A percentile compares a stretch with the other conserved stretches of the same genome.
phyloP scores from a whole-genome alignment of 2,888 invertebrate species.

The Aspidiotus destructor region DNA sequence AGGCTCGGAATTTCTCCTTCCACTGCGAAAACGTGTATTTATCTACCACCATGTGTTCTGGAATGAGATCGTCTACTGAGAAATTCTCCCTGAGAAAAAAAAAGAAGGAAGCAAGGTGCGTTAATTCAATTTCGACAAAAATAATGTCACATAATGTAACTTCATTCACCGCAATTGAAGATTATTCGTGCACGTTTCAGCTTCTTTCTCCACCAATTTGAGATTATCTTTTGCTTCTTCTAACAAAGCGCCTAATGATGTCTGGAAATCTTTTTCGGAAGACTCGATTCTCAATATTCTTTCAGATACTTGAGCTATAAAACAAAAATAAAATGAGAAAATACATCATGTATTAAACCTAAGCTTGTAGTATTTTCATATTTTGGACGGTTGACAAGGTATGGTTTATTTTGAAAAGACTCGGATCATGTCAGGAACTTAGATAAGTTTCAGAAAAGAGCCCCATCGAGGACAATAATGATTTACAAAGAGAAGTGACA shows the following conservation, averaged over 20 bases:
- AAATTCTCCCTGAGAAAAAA: neutral
- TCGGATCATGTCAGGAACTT: too few species aligned
- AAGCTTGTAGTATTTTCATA: too few species aligned
- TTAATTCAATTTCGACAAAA: too few species aligned
- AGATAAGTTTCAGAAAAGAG: too few species aligned
- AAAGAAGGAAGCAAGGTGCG: neutral
- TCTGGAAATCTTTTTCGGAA: neutral
- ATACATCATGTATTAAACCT: too few species aligned
- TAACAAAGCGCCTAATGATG: neutral
- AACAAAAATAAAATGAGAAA: too few species aligned
- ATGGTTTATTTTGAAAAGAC: too few species aligned
- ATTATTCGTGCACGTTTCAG: neutral
- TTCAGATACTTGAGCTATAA: too few species aligned
- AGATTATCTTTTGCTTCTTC: slow-evolving; percentile 5
- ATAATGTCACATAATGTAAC: neutral
- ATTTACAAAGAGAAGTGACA: too few species aligned
- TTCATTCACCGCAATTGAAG: neutral
- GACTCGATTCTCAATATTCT: neutral
- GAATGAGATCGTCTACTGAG: slow-evolving; percentile 3
- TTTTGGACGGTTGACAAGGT: too few species aligned
- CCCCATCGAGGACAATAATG: too few species aligned
- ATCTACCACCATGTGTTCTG: neutral
- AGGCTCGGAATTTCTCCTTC: neutral
- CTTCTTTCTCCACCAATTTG: neutral
- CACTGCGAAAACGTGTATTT: neutral